A percentile compares a stretch with the other conserved stretches of the same genome.
These are phyloP conservation scores for Notothenia coriiceps DNA, from an alignment of 2,113 vertebrate species.

Conservation along the genomic window DNA sequence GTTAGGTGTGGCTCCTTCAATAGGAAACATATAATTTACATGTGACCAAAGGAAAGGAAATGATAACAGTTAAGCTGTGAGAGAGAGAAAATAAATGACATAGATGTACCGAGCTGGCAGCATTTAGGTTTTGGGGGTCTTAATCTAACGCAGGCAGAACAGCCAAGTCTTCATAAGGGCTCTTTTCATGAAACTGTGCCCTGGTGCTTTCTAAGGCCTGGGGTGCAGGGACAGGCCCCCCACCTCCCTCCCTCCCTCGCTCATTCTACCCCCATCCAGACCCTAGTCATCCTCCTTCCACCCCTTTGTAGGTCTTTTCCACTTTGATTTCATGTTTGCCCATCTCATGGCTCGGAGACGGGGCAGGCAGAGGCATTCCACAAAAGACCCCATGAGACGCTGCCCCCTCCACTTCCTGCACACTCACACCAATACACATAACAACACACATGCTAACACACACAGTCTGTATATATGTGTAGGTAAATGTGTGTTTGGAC, in stretches of 20 bases:
- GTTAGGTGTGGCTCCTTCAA: background rate
- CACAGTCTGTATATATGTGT: background rate
- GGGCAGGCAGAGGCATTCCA: conserved; percentile 69
- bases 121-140: conserved; percentile 59
- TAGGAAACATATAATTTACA: background rate
- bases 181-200: conserved; percentile 75
- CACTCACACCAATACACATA: conserved; percentile 30
- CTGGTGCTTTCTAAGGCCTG: conserved; percentile 67
- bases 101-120: conserved; percentile 68
- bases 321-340: conserved; percentile 86
- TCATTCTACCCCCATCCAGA: conserved; percentile 49
- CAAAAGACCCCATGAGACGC: conserved; percentile 63
- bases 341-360: conserved; percentile 67
- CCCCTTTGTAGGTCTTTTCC: conserved; percentile 84
- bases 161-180: conserved; percentile 82
- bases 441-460: background rate
- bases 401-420: conserved; percentile 57
- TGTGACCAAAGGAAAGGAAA: background rate
- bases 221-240: conserved; percentile 62
- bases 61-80: conserved; percentile 25
- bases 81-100: conserved; percentile 66
- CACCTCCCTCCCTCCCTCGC: conserved; percentile 24
- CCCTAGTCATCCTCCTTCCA: conserved; percentile 79
- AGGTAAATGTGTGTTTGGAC: conserved; percentile 15
- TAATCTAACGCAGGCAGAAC: conserved; percentile 79